Conservation (phyloP, 2,113 vertebrate genomes). For the Myiozetetes cayanensis region DNA sequence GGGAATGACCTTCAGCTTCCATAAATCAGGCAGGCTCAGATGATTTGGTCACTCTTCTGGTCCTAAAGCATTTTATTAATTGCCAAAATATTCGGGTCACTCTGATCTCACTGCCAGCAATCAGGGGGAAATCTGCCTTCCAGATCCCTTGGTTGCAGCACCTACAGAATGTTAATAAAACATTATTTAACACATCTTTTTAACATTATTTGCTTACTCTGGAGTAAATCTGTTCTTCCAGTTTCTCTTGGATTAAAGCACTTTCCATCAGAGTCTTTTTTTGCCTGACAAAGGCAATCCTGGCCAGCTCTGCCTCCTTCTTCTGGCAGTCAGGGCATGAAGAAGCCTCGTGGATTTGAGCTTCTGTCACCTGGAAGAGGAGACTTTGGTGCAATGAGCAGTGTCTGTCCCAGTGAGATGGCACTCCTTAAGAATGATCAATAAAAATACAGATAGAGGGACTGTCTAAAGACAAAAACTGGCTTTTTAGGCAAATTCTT, state of each 20-base stretch:
- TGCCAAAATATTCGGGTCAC: not conserved
- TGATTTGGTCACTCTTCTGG: not conserved
- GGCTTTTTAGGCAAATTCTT: not conserved
- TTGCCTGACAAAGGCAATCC: slow-evolving; percentile 69
- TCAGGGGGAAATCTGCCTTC: not conserved
- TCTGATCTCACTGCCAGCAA: not conserved
- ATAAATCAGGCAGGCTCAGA: not conserved
- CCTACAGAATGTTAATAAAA: not conserved
- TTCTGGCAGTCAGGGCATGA: slow-evolving; percentile 63
- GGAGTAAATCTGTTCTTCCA: slow-evolving; percentile 62
- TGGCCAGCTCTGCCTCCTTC: slow-evolving; percentile 68
- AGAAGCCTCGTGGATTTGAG: slow-evolving; percentile 50
- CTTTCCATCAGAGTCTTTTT: slow-evolving; percentile 69
- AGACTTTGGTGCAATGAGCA: not conserved
- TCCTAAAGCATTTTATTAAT: not conserved
- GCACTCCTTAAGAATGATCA: not conserved
- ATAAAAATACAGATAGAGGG: not conserved
- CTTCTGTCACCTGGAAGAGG: slow-evolving; percentile 54
- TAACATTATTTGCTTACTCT: slow-evolving; percentile 39
- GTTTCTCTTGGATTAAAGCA: slow-evolving; percentile 62
- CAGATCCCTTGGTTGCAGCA: not conserved
- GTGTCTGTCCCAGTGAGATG: not conserved
- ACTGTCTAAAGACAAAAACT: not conserved
- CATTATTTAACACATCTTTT: not conserved
- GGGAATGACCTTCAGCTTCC: not conserved